Conservation (phyloP, 2,797 vertebrate genomes). For the Malurus splendens region DNA sequence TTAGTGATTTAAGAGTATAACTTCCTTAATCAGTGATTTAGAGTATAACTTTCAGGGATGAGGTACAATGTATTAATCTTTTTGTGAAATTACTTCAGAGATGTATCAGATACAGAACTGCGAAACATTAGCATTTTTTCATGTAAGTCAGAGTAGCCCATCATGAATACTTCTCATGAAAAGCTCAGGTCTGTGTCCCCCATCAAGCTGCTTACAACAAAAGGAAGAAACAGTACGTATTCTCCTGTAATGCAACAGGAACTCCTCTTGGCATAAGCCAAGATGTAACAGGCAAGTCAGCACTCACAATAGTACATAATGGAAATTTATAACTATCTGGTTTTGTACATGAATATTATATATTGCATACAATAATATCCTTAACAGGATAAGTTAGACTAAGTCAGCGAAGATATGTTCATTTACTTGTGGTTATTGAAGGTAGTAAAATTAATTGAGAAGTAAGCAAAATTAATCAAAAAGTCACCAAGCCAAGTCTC, state of each 20-base stretch:
- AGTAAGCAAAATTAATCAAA: background rate
- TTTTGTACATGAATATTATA: background rate
- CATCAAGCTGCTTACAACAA: background rate
- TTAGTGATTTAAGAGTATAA: background rate
- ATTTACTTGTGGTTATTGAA: background rate
- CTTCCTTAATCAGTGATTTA: background rate
- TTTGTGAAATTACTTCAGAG: background rate
- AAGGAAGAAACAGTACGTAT: background rate
- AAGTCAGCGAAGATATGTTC: background rate
- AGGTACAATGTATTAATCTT: background rate
- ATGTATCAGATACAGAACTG: background rate
- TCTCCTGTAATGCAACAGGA: background rate
- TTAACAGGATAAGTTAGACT: background rate
- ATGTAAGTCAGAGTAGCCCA: background rate
- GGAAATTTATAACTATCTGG: background rate
- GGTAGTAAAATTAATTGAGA: background rate
- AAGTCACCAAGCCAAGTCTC: background rate
- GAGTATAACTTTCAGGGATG: background rate
- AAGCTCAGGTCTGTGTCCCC: background rate
- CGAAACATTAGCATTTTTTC: background rate
- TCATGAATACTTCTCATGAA: background rate
- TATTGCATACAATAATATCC: background rate
- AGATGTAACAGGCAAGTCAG: background rate
- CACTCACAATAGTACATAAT: background rate
- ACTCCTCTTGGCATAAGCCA: background rate